Conservation (phyloP, 2,797 vertebrate genomes). For the Bradypodion pumilum region DNA sequence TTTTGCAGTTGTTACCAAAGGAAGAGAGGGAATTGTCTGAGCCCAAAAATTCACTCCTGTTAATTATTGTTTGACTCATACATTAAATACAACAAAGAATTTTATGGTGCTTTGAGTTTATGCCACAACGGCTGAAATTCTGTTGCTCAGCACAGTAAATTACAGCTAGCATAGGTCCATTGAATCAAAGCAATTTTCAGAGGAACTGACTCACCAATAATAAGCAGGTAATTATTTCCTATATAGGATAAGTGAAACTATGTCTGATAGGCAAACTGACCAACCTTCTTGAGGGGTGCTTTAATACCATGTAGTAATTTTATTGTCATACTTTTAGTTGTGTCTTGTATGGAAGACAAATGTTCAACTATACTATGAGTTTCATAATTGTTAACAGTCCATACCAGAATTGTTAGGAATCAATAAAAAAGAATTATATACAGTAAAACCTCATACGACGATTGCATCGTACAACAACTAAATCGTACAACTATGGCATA, state of each 20-base stretch:
- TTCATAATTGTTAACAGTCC: background rate
- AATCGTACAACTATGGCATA: too few species aligned
- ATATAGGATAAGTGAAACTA: background rate
- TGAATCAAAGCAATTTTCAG: too few species aligned
- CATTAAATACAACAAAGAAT: background rate
- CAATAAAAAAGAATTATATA: background rate
- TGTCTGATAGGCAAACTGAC: background rate
- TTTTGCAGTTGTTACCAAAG: too few species aligned
- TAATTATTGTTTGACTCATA: background rate
- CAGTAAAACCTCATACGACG: too few species aligned
- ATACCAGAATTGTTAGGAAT: background rate
- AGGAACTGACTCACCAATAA: background rate
- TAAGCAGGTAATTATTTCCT: background rate
- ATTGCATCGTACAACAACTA: too few species aligned
- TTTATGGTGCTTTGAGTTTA: background rate
- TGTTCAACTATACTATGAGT: background rate
- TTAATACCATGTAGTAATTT: background rate
- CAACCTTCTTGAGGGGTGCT: background rate
- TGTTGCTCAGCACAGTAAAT: too few species aligned
- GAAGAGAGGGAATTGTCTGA: background rate
- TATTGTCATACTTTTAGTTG: background rate
- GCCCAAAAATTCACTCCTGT: too few species aligned
- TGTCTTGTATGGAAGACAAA: background rate
- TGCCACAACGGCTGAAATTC: too few species aligned
- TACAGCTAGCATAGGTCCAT: too few species aligned